phyloP scores from a whole-genome alignment of 2,888 invertebrate genomes.

The Camptogramma bilineatum region DNA sequence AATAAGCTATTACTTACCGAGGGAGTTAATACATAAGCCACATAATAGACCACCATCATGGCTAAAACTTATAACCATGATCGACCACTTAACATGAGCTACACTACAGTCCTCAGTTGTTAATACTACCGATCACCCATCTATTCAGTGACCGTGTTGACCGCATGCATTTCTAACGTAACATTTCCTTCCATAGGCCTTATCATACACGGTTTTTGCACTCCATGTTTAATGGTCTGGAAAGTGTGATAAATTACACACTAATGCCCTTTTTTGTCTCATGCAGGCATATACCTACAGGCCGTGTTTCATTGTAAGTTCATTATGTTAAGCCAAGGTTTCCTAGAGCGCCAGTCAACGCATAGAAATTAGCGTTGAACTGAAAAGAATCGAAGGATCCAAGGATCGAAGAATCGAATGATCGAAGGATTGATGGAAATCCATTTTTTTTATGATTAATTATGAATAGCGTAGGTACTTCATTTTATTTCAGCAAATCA shows the following conservation, averaged over 20 bases:
- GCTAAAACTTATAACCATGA: too few species aligned
- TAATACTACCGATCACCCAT: not conserved
- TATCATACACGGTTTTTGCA: constrained; percentile 79
- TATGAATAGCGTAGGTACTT: too few species aligned
- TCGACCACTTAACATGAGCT: not conserved
- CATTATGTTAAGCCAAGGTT: constrained; percentile 44
- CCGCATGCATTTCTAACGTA: constrained; percentile 58
- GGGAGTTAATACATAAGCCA: too few species aligned
- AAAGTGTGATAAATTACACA: constrained; percentile 82
- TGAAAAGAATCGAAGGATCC: not conserved
- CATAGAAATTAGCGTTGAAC: not conserved
- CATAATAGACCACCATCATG: too few species aligned
- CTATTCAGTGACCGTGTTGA: not conserved
- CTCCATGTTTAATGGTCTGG: constrained; percentile 78
- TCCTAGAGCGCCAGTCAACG: constrained; percentile 10
- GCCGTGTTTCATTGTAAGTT: constrained; percentile 64
- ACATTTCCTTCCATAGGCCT: constrained; percentile 72
- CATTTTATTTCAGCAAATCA: too few species aligned
- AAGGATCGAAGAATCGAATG: too few species aligned
- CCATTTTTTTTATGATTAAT: too few species aligned
- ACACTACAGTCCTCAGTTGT: not conserved
- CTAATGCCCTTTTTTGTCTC: constrained; percentile 78
- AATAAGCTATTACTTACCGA: too few species aligned
- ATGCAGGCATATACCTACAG: constrained; percentile 60
- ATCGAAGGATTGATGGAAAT: too few species aligned